These are phyloP conservation scores for Lampris incognitus DNA, from an alignment of 2,113 vertebrate species.

Conservation along the genomic window DNA sequence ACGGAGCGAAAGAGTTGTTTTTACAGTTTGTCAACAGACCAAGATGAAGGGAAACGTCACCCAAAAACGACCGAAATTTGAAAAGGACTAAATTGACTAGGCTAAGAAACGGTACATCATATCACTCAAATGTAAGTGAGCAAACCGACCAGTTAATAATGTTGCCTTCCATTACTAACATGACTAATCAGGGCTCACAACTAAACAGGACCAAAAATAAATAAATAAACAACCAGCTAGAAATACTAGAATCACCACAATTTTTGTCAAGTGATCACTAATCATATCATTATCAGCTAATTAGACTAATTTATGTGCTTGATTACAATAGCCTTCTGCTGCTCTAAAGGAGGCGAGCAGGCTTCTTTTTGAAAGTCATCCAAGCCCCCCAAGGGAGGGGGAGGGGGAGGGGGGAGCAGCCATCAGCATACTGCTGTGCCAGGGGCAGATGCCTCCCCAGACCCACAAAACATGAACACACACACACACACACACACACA, in stretches of 20 bases:
- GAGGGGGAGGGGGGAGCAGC: constrained; percentile 21
- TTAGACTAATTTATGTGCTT: constrained; percentile 51
- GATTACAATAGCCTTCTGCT: constrained; percentile 46
- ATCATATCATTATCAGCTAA: constrained; percentile 62
- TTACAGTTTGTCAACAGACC: not conserved
- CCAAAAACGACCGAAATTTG: constrained; percentile 8
- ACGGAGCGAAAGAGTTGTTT: not conserved
- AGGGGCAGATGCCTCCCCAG: constrained; percentile 43
- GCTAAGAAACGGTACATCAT: not conserved
- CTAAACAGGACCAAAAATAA: too few species aligned
- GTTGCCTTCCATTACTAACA: too few species aligned
- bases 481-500: constrained; percentile 14
- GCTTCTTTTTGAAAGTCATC: constrained; percentile 70
- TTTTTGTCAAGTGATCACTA: constrained; percentile 30
- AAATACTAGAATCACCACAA: constrained; percentile 20
- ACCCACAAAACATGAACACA: constrained; percentile 51
- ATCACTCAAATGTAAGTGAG: too few species aligned
- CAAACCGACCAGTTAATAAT: not conserved
- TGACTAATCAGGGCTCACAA: too few species aligned
- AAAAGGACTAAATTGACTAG: not conserved
- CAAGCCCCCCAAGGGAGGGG: constrained; percentile 54
- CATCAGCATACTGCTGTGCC: constrained; percentile 58
- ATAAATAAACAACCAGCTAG: too few species aligned
- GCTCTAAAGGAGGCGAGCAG: constrained; percentile 64
- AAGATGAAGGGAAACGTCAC: not conserved